phyloP scores from a whole-genome alignment of 1,140 invertebrate species.

The Dreissena rostriformis region DNA sequence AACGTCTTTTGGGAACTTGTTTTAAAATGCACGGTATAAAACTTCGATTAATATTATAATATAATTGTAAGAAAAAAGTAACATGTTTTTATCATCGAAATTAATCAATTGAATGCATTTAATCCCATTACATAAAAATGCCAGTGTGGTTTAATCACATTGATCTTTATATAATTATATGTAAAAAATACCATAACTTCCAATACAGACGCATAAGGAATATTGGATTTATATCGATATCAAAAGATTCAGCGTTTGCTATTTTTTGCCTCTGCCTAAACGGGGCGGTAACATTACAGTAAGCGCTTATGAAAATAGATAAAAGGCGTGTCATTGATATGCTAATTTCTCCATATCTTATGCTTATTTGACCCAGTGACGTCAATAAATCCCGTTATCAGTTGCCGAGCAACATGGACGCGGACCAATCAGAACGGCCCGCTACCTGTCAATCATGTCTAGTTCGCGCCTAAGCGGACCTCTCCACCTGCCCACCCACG shows the following conservation, averaged over 20 bases:
- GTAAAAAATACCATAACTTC: too few relatives aligned
- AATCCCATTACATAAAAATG: too few relatives aligned
- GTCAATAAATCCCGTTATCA: conserved; percentile 62
- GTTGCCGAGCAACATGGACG: conserved; percentile 69
- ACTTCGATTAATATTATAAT: too few relatives aligned
- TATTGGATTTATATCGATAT: too few relatives aligned
- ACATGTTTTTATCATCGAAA: too few relatives aligned
- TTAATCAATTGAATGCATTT: too few relatives aligned
- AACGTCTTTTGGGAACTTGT: too few relatives aligned
- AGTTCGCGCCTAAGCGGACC: conserved; percentile 71
- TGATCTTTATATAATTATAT: too few relatives aligned
- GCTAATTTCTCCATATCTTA: conserved; percentile 47
- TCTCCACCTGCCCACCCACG: conserved; percentile 74
- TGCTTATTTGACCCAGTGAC: conserved; percentile 23
- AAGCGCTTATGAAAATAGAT: background rate
- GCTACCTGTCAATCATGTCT: conserved; percentile 70
- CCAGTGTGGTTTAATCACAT: too few relatives aligned
- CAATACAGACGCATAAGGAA: too few relatives aligned
- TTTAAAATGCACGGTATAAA: too few relatives aligned
- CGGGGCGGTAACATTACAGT: background rate
- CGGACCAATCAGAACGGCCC: conserved; percentile 63
- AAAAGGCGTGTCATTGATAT: conserved; percentile 36
- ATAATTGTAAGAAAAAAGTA: too few relatives aligned
- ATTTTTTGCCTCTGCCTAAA: background rate
- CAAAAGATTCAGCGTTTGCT: background rate